A percentile compares a stretch with the other conserved stretches of the same genome.
phyloP scores from a whole-genome alignment of 2,797 vertebrate species.

The Falco cherrug region DNA sequence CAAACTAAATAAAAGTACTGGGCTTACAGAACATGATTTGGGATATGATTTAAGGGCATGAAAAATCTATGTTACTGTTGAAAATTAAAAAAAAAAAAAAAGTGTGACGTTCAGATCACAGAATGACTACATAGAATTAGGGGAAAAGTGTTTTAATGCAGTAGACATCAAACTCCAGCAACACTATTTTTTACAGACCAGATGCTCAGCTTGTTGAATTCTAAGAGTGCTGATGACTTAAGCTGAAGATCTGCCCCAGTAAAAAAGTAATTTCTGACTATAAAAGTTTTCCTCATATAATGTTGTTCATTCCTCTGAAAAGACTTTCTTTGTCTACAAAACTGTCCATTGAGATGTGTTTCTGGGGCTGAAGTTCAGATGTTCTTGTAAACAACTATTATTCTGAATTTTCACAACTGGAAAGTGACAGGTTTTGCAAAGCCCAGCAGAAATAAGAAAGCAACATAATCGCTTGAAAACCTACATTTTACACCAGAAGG shows the following conservation, averaged over 20 bases:
- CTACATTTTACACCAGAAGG: neutral
- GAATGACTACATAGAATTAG: neutral
- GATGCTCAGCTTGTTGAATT: neutral
- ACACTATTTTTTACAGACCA: neutral
- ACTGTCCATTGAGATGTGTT: neutral
- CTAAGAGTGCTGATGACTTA: neutral
- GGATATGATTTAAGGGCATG: neutral
- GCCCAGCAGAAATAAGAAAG: neutral
- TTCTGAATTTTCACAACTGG: neutral
- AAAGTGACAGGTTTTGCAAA: neutral
- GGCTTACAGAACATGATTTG: neutral
- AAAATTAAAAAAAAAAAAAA: too few relatives aligned
- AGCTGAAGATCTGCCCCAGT: neutral
- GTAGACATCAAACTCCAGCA: neutral
- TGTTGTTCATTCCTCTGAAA: neutral
- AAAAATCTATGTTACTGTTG: neutral
- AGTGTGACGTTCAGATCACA: neutral
- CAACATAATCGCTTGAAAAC: neutral
- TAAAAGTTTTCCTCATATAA: neutral
- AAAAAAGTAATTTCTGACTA: neutral
- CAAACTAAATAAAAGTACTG: neutral
- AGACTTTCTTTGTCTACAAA: neutral
- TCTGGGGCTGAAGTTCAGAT: neutral
- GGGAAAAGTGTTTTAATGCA: neutral
- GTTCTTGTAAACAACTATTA: neutral